These are phyloP conservation scores for Callionymus lyra DNA, from an alignment of 2,113 vertebrate species.

Conservation along the genomic window DNA sequence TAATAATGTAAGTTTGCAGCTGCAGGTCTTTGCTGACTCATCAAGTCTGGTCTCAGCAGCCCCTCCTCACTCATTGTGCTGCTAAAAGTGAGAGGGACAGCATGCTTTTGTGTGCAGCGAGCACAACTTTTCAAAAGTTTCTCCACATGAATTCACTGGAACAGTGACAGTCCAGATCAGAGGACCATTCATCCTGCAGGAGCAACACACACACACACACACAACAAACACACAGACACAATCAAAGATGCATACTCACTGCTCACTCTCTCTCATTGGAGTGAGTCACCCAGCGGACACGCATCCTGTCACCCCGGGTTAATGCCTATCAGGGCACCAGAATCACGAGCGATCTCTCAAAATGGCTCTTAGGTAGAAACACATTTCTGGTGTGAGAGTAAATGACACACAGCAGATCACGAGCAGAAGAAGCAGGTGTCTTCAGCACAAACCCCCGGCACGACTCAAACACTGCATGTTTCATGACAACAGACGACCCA, in stretches of 20 bases:
- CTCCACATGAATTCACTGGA: constrained; percentile 57
- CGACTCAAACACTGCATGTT: constrained; percentile 1
- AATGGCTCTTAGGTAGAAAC: constrained; percentile 5
- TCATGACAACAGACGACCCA: neutral
- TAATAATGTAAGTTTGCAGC: neutral
- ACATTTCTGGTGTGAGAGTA: constrained; percentile 38
- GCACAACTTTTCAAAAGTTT: constrained; percentile 61
- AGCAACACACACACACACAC: constrained; percentile 11
- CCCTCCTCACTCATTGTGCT: constrained; percentile 55
- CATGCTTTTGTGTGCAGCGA: constrained; percentile 54
- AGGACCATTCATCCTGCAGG: constrained; percentile 36
- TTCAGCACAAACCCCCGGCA: constrained; percentile 7
- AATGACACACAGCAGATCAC: constrained; percentile 33
- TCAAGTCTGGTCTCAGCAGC: constrained; percentile 18
- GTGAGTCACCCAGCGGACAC: constrained; percentile 1
- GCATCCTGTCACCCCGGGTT: constrained; percentile 36
- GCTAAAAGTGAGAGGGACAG: constrained; percentile 57
- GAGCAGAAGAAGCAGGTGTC: constrained; percentile 28
- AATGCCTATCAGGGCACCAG: constrained; percentile 14
- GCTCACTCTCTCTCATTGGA: constrained; percentile 4
- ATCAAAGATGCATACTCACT: constrained; percentile 2
- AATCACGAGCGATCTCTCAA: constrained; percentile 13
- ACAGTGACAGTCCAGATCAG: constrained; percentile 53
- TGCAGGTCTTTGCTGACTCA: constrained; percentile 33
- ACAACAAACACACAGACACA: constrained; percentile 15